Evolutionary conservation across 2,797 vertebrate species (phyloP).

Genomic region (Meda fulgida): DNA sequence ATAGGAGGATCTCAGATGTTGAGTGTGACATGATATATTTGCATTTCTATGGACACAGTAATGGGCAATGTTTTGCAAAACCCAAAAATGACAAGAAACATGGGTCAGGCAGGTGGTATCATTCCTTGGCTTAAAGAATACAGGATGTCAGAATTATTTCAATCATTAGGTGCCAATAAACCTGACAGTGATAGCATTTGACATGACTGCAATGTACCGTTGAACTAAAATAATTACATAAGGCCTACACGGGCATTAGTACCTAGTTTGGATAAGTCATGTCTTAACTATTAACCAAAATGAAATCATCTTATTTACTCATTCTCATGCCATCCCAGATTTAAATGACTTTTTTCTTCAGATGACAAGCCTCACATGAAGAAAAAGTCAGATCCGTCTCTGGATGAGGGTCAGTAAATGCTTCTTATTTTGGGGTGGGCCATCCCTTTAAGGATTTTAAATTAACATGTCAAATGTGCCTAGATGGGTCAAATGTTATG

Average conservation of each 20-base stretch:
- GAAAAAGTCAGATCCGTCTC: not conserved
- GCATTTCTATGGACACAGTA: slow-evolving; percentile 25
- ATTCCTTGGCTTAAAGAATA: not conserved
- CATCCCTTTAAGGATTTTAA: not conserved
- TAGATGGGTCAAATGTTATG: not conserved
- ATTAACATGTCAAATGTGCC: not conserved
- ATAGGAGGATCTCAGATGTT: slow-evolving; percentile 18
- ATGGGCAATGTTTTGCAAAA: slow-evolving; percentile 21
- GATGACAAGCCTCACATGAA: not conserved
- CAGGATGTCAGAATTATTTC: not conserved
- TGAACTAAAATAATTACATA: not conserved
- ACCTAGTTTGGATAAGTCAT: not conserved
- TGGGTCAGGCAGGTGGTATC: not conserved
- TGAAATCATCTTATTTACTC: not conserved
- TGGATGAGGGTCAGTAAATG: not conserved
- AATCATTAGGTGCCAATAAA: not conserved
- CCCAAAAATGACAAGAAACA: slow-evolving; percentile 3
- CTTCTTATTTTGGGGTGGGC: not conserved
- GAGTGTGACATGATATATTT: slow-evolving; percentile 23
- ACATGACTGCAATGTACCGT: not conserved
- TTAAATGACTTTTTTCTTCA: not conserved
- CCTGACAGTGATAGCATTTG: not conserved
- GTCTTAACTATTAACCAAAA: not conserved
- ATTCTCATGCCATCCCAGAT: not conserved
- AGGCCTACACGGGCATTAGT: not conserved